A percentile compares a stretch with the other conserved stretches of the same genome.
These are phyloP conservation scores for Auanema freiburgensis DNA, from an alignment of 2,888 invertebrate genomes.

Conservation along the genomic window DNA sequence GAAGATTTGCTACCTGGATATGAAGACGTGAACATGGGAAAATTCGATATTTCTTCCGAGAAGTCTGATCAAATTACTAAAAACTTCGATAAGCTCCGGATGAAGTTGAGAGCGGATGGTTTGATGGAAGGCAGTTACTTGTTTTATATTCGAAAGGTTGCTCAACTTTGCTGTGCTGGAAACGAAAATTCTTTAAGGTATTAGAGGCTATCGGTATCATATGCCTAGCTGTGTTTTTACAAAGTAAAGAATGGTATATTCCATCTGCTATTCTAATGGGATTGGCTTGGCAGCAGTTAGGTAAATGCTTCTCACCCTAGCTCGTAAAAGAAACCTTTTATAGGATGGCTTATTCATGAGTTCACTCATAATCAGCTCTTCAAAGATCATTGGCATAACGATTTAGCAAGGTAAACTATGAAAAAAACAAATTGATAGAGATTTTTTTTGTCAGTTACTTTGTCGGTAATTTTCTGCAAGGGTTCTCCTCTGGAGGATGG, in stretches of 20 bases:
- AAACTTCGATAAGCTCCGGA: conserved; percentile 53
- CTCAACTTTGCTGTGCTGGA: not conserved
- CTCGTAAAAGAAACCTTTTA: not conserved
- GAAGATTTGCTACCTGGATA: conserved; percentile 45
- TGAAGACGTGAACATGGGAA: conserved; percentile 60
- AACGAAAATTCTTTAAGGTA: conserved; percentile 24
- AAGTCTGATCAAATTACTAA: conserved; percentile 44
- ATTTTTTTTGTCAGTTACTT: conserved; percentile 45
- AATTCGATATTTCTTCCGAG: conserved; percentile 46
- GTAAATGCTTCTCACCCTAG: conserved; percentile 9
- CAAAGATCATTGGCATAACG: conserved; percentile 48
- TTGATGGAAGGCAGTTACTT: conserved; percentile 46
- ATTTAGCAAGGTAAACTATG: conserved; percentile 30
- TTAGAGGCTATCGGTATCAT: conserved; percentile 50
- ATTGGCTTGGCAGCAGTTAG: conserved; percentile 62
- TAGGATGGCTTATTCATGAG: conserved; percentile 47
- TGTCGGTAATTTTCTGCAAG: conserved; percentile 61
- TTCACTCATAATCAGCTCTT: conserved; percentile 62
- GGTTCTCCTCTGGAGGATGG: conserved; percentile 62
- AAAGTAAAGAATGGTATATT: conserved; percentile 49
- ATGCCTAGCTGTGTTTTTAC: conserved; percentile 48
- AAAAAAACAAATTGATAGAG: not conserved
- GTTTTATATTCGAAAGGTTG: conserved; percentile 55
- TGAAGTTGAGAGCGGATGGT: conserved; percentile 45
- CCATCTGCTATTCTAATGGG: conserved; percentile 59